phyloP scores from a whole-genome alignment of 2,797 vertebrate species.

The Antennarius maculatus region DNA sequence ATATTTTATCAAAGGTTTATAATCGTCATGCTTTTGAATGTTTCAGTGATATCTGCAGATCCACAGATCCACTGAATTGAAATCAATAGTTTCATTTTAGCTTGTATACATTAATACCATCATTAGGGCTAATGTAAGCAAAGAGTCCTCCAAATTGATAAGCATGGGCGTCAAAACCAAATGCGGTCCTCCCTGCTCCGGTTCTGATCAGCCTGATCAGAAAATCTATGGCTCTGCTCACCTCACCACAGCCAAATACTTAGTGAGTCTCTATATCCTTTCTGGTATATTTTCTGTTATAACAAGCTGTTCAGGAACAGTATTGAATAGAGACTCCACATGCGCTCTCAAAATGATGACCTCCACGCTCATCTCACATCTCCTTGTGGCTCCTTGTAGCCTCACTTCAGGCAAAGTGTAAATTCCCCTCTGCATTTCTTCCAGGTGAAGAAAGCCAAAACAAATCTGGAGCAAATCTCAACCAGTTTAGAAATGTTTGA shows the following conservation, averaged over 20 bases:
- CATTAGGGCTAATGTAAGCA: conserved; percentile 11
- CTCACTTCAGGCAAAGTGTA: conserved; percentile 69
- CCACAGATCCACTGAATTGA: too few species aligned
- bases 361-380: conserved; percentile 60
- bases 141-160: conserved; percentile 2
- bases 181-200: not conserved
- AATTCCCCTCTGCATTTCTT: conserved; percentile 75
- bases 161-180: not conserved
- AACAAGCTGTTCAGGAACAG: conserved; percentile 18
- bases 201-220: conserved; percentile 10
- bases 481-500: conserved; percentile 78
- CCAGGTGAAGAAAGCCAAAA: conserved; percentile 74
- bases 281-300: conserved; percentile 28
- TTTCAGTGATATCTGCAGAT: too few species aligned
- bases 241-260: conserved; percentile 19
- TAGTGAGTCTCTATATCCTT: conserved; percentile 39
- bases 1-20: too few species aligned
- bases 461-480: conserved; percentile 75
- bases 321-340: conserved; percentile 39
- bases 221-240: conserved; percentile 31
- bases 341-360: conserved; percentile 60
- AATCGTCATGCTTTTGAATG: too few species aligned
- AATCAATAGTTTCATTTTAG: too few species aligned
- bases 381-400: conserved; percentile 49
- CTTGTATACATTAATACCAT: too few species aligned